Conservation (phyloP, 2,113 vertebrate species). For the Halcyon senegalensis region DNA sequence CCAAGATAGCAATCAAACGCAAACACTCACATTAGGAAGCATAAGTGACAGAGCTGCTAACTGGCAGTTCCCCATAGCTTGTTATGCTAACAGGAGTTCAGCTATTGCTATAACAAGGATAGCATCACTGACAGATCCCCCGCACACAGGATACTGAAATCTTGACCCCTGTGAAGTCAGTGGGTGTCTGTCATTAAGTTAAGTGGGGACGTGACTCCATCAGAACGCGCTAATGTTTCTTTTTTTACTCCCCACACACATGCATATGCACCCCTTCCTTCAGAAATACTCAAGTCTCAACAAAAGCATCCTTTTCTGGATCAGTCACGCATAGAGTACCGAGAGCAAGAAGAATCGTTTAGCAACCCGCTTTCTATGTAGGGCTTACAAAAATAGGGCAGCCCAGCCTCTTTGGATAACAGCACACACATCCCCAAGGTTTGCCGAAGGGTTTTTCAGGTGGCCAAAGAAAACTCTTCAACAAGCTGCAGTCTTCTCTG, state of each 20-base stretch:
- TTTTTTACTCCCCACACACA: conserved; percentile 10
- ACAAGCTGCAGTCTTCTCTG: background rate
- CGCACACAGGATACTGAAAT: background rate
- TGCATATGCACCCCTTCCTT: background rate
- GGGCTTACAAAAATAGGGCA: background rate
- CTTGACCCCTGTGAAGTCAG: conserved; percentile 47
- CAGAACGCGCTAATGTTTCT: background rate
- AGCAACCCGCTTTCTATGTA: background rate
- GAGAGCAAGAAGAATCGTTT: background rate
- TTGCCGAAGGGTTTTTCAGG: background rate
- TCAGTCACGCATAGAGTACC: background rate
- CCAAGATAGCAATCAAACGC: conserved; percentile 54
- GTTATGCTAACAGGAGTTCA: conserved; percentile 50
- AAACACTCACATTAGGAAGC: background rate
- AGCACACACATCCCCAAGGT: background rate
- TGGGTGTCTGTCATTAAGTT: conserved; percentile 58
- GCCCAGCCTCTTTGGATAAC: rapidly evolving
- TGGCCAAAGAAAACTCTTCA: background rate
- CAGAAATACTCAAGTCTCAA: conserved; percentile 2
- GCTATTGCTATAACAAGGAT: conserved; percentile 55
- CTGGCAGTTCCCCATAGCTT: background rate
- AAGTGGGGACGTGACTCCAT: background rate
- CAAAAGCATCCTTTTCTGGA: conserved; percentile 1
- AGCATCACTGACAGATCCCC: conserved; percentile 49
- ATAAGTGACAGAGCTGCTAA: conserved; percentile 48